Evolutionary conservation across 1,140 invertebrate genomes (phyloP).

Genomic region (Amphibalanus amphitrite): DNA sequence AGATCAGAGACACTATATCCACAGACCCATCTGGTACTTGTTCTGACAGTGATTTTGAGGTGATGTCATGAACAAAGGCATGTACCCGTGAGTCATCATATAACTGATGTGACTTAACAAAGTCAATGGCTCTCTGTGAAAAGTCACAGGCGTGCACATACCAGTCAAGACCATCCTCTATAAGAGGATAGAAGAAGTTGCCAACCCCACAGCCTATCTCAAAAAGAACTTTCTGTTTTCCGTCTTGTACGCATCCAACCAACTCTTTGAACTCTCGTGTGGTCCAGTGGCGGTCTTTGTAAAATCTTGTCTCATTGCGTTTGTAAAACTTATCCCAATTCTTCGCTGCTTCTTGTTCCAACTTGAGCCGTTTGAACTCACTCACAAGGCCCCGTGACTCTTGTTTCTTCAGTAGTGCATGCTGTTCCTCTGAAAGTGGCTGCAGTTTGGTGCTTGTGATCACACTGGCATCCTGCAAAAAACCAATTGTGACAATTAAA

Average conservation of each 20-base stretch:
- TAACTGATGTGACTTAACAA: slow-evolving; percentile 49
- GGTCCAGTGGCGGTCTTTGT: slow-evolving; percentile 96
- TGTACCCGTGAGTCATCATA: slow-evolving; percentile 45
- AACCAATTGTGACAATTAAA: no score
- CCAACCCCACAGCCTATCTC: slow-evolving; percentile 96
- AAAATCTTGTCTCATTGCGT: slow-evolving; percentile 74
- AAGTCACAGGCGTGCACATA: slow-evolving; percentile 87
- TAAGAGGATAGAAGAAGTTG: slow-evolving; percentile 83
- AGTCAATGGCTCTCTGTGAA: slow-evolving; percentile 70
- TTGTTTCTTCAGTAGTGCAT: no score
- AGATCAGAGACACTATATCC: slow-evolving; percentile 50
- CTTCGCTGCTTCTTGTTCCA: slow-evolving; percentile 72
- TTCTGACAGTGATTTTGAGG: slow-evolving; percentile 5
- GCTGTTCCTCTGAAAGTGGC: no score
- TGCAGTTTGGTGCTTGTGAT: no score
- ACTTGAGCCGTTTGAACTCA: slow-evolving; percentile 55
- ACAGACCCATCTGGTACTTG: slow-evolving; percentile 43
- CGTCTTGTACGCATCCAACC: slow-evolving; percentile 21
- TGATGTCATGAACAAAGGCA: slow-evolving; percentile 49
- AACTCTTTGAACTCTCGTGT: slow-evolving; percentile 83
- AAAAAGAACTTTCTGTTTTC: slow-evolving; percentile 30
- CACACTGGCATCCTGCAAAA: no score
- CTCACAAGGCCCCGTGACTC: slow-evolving; percentile 45
- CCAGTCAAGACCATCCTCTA: slow-evolving; percentile 52
- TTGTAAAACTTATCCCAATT: slow-evolving; percentile 99